phyloP scores from a whole-genome alignment of 2,113 vertebrate genomes.

The Anguilla rostrata region DNA sequence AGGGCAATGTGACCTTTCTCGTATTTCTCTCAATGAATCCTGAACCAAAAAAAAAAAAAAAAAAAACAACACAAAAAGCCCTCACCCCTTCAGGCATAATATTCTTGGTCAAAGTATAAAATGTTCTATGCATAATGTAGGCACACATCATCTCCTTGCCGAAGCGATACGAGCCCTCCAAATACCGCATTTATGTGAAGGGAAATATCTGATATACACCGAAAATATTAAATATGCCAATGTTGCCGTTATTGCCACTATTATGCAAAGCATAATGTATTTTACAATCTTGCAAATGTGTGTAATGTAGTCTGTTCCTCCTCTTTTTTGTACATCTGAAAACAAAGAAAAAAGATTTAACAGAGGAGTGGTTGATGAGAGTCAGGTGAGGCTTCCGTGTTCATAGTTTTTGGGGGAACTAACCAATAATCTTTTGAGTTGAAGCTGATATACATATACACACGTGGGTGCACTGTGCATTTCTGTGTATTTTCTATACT shows the following conservation, averaged over 20 bases:
- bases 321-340: slow-evolving; percentile 3
- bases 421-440: neutral
- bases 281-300: slow-evolving; percentile 9
- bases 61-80: neutral
- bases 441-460: neutral
- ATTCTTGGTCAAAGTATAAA: slow-evolving; percentile 70
- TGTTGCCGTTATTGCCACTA: slow-evolving; percentile 45
- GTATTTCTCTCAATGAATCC: neutral
- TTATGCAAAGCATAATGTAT: slow-evolving; percentile 46
- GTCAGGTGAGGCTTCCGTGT: neutral
- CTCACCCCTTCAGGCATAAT: slow-evolving; percentile 61
- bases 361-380: neutral
- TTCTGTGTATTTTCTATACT: neutral
- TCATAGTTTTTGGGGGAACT: neutral
- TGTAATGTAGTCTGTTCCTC: neutral
- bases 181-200: slow-evolving; percentile 44
- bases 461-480: neutral
- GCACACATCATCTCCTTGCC: slow-evolving; percentile 29
- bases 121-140: slow-evolving; percentile 63
- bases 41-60: neutral
- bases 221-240: slow-evolving; percentile 61
- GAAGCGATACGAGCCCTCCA: slow-evolving; percentile 28
- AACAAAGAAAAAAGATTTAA: slow-evolving; percentile 9
- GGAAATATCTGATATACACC: slow-evolving; percentile 64
- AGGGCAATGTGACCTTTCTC: slow-evolving; percentile 66